Conservation (phyloP, 2,888 invertebrate genomes). For the Drosophila diplacantha region DNA sequence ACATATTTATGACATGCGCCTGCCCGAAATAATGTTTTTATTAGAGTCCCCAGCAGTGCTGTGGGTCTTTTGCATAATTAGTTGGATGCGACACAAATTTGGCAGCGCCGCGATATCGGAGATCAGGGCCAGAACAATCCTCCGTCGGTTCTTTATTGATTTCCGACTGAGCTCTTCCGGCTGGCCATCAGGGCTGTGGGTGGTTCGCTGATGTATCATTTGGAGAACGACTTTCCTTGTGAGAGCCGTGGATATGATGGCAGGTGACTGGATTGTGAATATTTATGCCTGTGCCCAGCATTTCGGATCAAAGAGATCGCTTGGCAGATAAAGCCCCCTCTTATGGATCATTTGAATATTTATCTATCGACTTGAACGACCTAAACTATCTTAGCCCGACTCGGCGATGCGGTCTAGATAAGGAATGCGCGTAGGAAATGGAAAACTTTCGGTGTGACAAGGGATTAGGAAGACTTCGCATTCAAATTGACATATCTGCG, state of each 20-base stretch:
- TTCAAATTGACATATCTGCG: conserved; percentile 53
- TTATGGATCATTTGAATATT: conserved; percentile 19
- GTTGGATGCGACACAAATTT: conserved; percentile 46
- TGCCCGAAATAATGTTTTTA: conserved; percentile 43
- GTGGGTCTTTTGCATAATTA: conserved; percentile 65
- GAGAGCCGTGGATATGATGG: conserved; percentile 2
- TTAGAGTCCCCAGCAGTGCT: conserved; percentile 47
- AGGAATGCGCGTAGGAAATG: conserved; percentile 18
- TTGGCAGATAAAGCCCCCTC: conserved; percentile 17
- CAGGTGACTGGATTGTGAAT: conserved; percentile 10
- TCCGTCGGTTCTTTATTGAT: conserved; percentile 14
- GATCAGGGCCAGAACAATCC: conserved; percentile 25
- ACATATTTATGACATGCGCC: conserved; percentile 63
- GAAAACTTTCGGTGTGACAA: conserved; percentile 49
- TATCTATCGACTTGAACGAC: conserved; percentile 8
- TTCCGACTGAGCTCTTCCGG: conserved; percentile 51
- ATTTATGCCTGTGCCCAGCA: background rate
- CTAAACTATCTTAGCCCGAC: conserved; percentile 18
- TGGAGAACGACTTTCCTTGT: conserved; percentile 32
- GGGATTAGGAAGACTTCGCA: conserved; percentile 54
- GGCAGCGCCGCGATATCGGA: conserved; percentile 6
- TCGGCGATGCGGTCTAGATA: conserved; percentile 6
- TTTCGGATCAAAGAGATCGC: conserved; percentile 32
- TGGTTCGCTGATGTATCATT: conserved; percentile 11
- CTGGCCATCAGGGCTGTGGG: conserved; percentile 46